Evolutionary conservation across 2,888 invertebrate genomes (phyloP).

Genomic region (Amphipyra berbera): DNA sequence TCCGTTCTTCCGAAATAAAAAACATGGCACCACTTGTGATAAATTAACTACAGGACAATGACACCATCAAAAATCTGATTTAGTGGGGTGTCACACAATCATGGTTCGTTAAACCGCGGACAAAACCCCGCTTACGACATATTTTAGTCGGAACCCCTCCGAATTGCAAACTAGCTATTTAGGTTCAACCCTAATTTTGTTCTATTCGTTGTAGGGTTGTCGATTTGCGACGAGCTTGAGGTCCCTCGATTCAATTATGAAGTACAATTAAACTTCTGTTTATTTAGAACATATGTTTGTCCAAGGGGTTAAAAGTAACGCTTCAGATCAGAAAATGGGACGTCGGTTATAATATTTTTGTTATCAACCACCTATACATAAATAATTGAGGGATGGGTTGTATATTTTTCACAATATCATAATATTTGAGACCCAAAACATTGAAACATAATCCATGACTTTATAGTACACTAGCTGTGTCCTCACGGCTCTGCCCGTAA

Average conservation of each 20-base stretch:
- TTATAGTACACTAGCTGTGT: no score
- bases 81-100: slow-evolving; percentile 82
- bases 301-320: slow-evolving; percentile 6
- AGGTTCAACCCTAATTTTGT: slow-evolving; percentile 64
- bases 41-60: slow-evolving; percentile 74
- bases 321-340: background rate
- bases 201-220: slow-evolving; percentile 50
- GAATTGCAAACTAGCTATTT: slow-evolving; percentile 67
- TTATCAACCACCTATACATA: background rate
- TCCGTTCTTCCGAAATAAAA: slow-evolving; percentile 45
- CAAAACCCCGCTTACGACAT: slow-evolving; percentile 73
- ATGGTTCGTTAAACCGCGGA: slow-evolving; percentile 84
- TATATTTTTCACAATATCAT: background rate
- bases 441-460: background rate
- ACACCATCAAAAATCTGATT: slow-evolving; percentile 79
- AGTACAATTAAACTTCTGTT: slow-evolving; percentile 51
- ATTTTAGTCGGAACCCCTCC: slow-evolving; percentile 72
- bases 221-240: slow-evolving; percentile 18
- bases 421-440: background rate
- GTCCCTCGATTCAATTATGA: slow-evolving; percentile 37
- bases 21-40: slow-evolving; percentile 69
- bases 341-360: background rate
- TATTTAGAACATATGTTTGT: slow-evolving; percentile 38
- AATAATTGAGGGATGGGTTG: background rate
- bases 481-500: no score